Conservation (phyloP, 2,797 vertebrate species). For the Bufotes viridis region DNA sequence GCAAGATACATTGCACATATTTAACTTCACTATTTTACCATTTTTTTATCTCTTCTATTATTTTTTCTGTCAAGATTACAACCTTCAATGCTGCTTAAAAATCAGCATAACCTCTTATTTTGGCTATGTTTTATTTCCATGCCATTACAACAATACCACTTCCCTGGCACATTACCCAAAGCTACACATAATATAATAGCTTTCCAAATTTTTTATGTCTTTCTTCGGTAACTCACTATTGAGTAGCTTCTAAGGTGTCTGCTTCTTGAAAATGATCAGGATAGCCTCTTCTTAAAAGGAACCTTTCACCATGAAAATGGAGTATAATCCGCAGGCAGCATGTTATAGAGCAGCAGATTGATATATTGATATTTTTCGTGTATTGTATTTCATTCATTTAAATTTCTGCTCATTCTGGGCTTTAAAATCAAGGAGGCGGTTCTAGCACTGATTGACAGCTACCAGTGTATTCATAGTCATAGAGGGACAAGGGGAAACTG, state of each 20-base stretch:
- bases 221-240: not conserved
- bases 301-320: not conserved
- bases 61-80: not conserved
- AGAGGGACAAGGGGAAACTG: no score
- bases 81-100: no score
- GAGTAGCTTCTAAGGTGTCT: not conserved
- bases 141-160: not conserved
- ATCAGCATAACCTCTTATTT: not conserved
- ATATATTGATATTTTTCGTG: no score
- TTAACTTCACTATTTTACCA: not conserved
- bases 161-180: not conserved
- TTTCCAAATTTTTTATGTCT: not conserved
- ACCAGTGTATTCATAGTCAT: no score
- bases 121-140: not conserved
- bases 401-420: no score
- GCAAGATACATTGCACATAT: not conserved
- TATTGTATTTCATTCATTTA: no score
- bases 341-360: no score
- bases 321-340: no score
- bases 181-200: slow-evolving; percentile 1
- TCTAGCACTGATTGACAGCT: no score
- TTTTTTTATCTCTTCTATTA: slow-evolving; percentile 14
- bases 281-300: not conserved
- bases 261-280: not conserved
- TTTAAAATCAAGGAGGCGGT: not conserved